A percentile compares a stretch with the other conserved stretches of the same genome.
Conservation (phyloP, 2,888 invertebrate species). For the Drosophila pullipes region DNA sequence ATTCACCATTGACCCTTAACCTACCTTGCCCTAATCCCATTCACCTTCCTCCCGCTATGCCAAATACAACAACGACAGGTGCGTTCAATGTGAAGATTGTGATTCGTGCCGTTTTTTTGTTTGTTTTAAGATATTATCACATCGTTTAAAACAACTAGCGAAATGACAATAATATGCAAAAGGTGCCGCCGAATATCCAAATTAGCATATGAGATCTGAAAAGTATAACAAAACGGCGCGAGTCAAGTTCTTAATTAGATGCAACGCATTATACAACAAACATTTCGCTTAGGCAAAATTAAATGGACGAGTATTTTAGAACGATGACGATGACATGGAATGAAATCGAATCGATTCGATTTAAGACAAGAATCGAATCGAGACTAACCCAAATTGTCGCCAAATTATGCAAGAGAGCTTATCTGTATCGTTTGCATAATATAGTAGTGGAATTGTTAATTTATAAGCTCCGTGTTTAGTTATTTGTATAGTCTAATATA, state of each 20-base stretch:
- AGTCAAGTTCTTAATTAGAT: conserved; percentile 66
- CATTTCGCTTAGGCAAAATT: conserved; percentile 42
- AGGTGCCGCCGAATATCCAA: conserved; percentile 21
- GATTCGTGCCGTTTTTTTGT: conserved; percentile 56
- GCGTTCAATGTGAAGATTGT: conserved; percentile 36
- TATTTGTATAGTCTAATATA: conserved; percentile 50
- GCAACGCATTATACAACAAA: conserved; percentile 61
- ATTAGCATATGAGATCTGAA: conserved; percentile 59
- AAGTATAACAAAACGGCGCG: conserved; percentile 57
- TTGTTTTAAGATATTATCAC: conserved; percentile 72
- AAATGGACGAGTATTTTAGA: conserved; percentile 50
- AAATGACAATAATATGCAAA: conserved; percentile 73
- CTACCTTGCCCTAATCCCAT: background rate
- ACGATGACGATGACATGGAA: conserved; percentile 48
- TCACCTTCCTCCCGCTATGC: conserved; percentile 46
- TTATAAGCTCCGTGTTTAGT: conserved; percentile 60
- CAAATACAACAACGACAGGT: conserved; percentile 43
- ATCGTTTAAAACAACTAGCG: conserved; percentile 80
- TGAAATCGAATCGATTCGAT: conserved; percentile 36
- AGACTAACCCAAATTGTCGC: conserved; percentile 61
- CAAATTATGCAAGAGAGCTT: conserved; percentile 70
- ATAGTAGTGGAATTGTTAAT: conserved; percentile 73
- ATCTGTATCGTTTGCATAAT: conserved; percentile 70
- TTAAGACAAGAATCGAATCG: conserved; percentile 24
- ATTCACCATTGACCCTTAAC: conserved; percentile 24